Conservation (phyloP, 2,888 invertebrate species). For the Euphydryas editha region DNA sequence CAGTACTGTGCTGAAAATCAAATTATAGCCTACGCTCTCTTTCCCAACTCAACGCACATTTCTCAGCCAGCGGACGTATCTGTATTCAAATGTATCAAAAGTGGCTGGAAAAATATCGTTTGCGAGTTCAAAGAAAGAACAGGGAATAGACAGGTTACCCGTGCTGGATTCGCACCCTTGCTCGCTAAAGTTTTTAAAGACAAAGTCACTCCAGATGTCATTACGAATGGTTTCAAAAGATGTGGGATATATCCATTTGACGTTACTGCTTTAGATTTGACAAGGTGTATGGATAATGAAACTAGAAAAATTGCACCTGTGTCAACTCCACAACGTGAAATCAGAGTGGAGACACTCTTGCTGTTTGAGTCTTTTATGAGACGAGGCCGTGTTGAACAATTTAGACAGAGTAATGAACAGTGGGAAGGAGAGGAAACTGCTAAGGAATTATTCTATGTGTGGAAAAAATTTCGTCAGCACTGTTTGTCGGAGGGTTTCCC, state of each 20-base stretch:
- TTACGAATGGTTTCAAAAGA: conserved; percentile 5
- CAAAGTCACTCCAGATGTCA: conserved; percentile 6
- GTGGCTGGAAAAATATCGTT: conserved; percentile 17
- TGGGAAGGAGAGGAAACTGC: conserved; percentile 5
- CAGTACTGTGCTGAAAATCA: conserved; percentile 36
- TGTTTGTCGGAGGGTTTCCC: conserved; percentile 14
- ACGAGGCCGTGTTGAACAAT: conserved; percentile 7
- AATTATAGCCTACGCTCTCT: conserved; percentile 47
- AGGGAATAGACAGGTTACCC: neutral
- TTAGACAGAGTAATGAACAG: conserved; percentile 7
- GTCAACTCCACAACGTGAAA: conserved; percentile 3
- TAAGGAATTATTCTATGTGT: conserved; percentile 10
- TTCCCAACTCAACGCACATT: conserved; percentile 48
- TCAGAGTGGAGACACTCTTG: neutral
- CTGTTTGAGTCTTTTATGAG: conserved; percentile 8
- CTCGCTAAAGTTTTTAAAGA: neutral
- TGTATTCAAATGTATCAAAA: conserved; percentile 19
- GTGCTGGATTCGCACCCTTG: conserved; percentile 1
- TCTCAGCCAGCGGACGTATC: conserved; percentile 47
- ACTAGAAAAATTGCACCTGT: conserved; percentile 5
- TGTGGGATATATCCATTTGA: conserved; percentile 5
- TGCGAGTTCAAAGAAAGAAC: neutral
- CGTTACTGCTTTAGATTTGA: conserved; percentile 11
- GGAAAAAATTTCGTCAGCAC: conserved; percentile 10
- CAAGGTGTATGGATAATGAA: conserved; percentile 11